phyloP scores from a whole-genome alignment of 53 echinoderm and acorn worm genomes.

The Pentamera pediparva region DNA sequence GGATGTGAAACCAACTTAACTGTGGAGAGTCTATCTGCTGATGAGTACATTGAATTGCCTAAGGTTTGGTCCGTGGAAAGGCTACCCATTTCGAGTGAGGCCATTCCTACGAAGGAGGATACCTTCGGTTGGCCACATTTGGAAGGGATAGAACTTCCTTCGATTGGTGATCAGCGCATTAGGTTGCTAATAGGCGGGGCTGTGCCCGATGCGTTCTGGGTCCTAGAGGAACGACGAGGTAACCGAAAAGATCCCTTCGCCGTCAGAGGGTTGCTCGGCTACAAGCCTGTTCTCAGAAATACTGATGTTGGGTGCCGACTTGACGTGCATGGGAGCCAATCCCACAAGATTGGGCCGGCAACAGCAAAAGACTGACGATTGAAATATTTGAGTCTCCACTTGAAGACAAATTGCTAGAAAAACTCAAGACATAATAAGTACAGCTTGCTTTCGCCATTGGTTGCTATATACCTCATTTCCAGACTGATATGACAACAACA shows the following conservation, averaged over 20 bases:
- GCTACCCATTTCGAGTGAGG: slow-evolving; percentile 14
- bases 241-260: slow-evolving; percentile 32
- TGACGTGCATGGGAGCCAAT: too few relatives aligned
- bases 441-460: too few relatives aligned
- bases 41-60: slow-evolving; percentile 9
- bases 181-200: slow-evolving; percentile 30
- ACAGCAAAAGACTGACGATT: too few relatives aligned
- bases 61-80: slow-evolving; percentile 37
- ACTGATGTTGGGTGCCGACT: too few relatives aligned
- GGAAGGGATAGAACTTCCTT: slow-evolving; percentile 17
- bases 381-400: too few relatives aligned
- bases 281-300: too few relatives aligned
- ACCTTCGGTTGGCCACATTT: slow-evolving; percentile 29
- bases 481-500: too few relatives aligned
- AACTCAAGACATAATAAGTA: too few relatives aligned
- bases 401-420: too few relatives aligned
- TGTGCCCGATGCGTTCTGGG: slow-evolving; percentile 41
- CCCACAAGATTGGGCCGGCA: too few relatives aligned
- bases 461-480: too few relatives aligned
- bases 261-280: slow-evolving; percentile 19
- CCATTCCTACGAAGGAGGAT: slow-evolving; percentile 28
- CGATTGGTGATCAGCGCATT: neutral
- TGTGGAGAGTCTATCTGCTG: slow-evolving; percentile 1
- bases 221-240: slow-evolving; percentile 31
- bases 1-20: slow-evolving; percentile 16